Percentiles rank a stretch among this genome's conserved stretches.
Conservation (phyloP, 2,113 vertebrate genomes). For the Pomatostomus ruficeps region DNA sequence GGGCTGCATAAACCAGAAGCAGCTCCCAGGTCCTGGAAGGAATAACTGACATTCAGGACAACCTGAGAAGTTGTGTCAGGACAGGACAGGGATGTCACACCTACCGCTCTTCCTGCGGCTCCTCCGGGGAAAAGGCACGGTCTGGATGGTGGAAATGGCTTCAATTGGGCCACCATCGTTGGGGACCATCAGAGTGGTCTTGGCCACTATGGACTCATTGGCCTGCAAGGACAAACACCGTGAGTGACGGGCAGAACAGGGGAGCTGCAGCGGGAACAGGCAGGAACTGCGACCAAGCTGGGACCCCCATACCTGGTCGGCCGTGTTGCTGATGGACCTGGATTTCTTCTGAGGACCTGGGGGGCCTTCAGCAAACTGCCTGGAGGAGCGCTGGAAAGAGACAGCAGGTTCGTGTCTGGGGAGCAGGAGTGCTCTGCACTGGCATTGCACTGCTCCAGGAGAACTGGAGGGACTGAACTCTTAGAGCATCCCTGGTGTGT, state of each 20-base stretch:
- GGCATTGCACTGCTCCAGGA: accelerated
- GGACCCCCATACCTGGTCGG: conserved; percentile 72
- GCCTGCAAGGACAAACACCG: conserved; percentile 61
- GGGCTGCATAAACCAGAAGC: not conserved
- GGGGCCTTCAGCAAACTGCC: conserved; percentile 86
- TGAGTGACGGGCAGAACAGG: not conserved
- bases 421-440: not conserved
- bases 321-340: conserved; percentile 80
- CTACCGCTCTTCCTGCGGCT: conserved; percentile 85
- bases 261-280: not conserved
- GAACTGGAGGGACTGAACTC: not conserved
- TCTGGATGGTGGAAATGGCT: conserved; percentile 90
- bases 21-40: not conserved
- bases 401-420: not conserved
- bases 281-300: not conserved
- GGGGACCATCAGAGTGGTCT: conserved; percentile 91
- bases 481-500: not conserved
- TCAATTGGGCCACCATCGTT: conserved; percentile 89
- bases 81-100: not conserved
- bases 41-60: accelerated
- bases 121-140: conserved; percentile 82
- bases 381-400: conserved; percentile 84
- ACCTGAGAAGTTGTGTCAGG: accelerated
- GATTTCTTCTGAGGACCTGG: conserved; percentile 82
- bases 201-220: conserved; percentile 91